Conservation (phyloP, 2,797 vertebrate genomes). For the Sitta carolinensis region DNA sequence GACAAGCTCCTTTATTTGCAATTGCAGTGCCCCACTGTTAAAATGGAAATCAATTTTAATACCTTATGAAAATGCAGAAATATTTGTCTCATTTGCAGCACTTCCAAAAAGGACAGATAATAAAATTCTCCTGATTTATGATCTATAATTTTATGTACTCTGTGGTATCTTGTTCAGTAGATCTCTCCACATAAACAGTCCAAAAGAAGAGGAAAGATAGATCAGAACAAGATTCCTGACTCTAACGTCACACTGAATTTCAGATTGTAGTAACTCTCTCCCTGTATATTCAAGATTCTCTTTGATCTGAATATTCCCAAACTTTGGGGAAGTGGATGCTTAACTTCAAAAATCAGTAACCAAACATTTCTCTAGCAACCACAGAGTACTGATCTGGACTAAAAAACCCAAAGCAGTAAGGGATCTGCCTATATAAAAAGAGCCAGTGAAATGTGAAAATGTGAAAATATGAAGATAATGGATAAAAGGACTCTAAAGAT, state of each 20-base stretch:
- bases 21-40: slow-evolving; percentile 41
- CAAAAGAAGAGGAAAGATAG: not conserved
- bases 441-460: not conserved
- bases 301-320: not conserved
- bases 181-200: not conserved
- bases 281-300: not conserved
- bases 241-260: not conserved
- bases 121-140: slow-evolving; percentile 48
- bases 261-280: not conserved
- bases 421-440: not conserved
- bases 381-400: not conserved
- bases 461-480: not conserved
- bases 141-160: slow-evolving; percentile 34
- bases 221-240: not conserved
- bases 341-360: not conserved
- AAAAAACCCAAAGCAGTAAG: not conserved
- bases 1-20: slow-evolving; percentile 56
- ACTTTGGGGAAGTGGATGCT: not conserved
- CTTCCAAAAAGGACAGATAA: slow-evolving; percentile 23
- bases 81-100: slow-evolving; percentile 63
- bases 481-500: not conserved
- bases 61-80: slow-evolving; percentile 46
- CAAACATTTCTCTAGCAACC: not conserved
- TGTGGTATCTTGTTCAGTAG: not conserved
- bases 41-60: slow-evolving; percentile 69